A percentile compares a stretch with the other conserved stretches of the same genome.
phyloP scores from a whole-genome alignment of 2,888 invertebrate genomes.

The Drosophila anceps region DNA sequence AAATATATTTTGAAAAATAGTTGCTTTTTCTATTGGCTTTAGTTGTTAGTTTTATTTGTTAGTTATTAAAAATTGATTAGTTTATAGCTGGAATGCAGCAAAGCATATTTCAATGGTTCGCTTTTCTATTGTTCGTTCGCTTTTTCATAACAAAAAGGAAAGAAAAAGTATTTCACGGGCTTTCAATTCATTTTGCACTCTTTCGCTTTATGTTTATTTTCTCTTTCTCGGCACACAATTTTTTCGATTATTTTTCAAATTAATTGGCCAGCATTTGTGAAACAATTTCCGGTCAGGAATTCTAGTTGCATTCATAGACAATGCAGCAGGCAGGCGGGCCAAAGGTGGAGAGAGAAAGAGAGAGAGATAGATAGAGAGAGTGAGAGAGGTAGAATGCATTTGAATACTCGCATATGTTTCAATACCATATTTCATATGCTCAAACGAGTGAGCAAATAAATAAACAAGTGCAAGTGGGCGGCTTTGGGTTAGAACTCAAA shows the following conservation, averaged over 20 bases:
- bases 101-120: conserved; percentile 2
- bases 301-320: conserved; percentile 57
- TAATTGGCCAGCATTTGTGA: conserved; percentile 75
- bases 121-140: conserved; percentile 20
- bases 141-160: background rate
- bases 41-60: background rate
- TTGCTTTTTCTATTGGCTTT: background rate
- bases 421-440: conserved; percentile 46
- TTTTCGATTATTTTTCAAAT: conserved; percentile 65
- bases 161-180: conserved; percentile 17
- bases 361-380: background rate
- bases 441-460: conserved; percentile 42
- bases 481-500: background rate
- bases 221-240: conserved; percentile 17
- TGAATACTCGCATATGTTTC: conserved; percentile 54
- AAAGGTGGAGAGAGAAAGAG: background rate
- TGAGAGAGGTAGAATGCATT: conserved; percentile 23
- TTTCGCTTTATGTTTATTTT: conserved; percentile 6
- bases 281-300: conserved; percentile 79
- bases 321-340: conserved; percentile 2
- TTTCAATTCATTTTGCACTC: conserved; percentile 34
- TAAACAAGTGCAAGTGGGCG: conserved; percentile 4
- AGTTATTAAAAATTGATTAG: conserved; percentile 7
- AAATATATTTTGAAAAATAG: background rate
- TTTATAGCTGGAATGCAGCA: background rate